Evolutionary conservation across 2,797 vertebrate genomes (phyloP).

Genomic region (Perodicticus potto): DNA sequence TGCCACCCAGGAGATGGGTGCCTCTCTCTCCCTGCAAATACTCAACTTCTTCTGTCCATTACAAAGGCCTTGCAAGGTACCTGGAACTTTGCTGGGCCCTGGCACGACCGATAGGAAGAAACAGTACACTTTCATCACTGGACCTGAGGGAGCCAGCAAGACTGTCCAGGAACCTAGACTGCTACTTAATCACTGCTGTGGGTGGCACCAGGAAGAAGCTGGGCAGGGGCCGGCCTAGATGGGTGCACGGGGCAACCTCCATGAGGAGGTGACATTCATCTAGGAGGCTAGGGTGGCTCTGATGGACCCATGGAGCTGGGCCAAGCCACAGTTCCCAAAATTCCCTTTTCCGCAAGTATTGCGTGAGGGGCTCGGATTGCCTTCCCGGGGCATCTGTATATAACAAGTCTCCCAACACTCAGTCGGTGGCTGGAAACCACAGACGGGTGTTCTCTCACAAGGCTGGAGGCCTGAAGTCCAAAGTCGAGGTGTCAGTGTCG

Average conservation of each 20-base stretch:
- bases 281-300: not conserved
- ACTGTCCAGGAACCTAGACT: accelerated
- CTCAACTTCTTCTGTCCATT: not conserved
- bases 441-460: accelerated
- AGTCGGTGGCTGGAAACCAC: not conserved
- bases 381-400: not conserved
- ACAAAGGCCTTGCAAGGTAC: too few species aligned
- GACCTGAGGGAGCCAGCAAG: accelerated
- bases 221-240: not conserved
- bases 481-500: not conserved
- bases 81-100: not conserved
- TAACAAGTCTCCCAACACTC: accelerated
- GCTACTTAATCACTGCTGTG: accelerated
- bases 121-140: accelerated
- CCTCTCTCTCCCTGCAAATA: not conserved
- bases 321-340: not conserved
- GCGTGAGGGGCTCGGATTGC: accelerated
- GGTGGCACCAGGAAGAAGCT: not conserved
- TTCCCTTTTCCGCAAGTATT: too few species aligned
- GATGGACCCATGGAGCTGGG: accelerated
- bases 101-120: not conserved
- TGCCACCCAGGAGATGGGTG: not conserved
- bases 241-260: not conserved
- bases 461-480: not conserved
- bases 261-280: accelerated